Base-by-base conservation (phyloP, 2,797 vertebrate genomes). In the Coregonus sp. region DNA sequence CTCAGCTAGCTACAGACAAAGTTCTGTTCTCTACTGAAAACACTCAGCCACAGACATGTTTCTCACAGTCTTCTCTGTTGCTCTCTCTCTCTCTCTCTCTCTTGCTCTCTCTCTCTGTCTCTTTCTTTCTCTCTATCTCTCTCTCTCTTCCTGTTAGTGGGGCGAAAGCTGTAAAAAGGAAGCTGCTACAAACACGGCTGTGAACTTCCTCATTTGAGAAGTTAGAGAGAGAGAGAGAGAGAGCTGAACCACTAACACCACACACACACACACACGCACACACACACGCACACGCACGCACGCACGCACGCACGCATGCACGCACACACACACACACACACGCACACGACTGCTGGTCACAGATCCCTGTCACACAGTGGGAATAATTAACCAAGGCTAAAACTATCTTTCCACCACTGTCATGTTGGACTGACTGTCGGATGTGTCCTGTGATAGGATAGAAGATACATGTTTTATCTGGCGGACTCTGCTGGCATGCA, bases 131-230 rank as follows among this genome's bases (percentile, higher is more conserved):
- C 86, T 88, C 81, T 86, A 88, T 85, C 86, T 79, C 82, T 74
- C 81, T 80, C 75, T 89, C 86, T 89, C 87, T 91, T 93, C 87
- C 85, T 89, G 86, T 90, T 89, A 82, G 80, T 83, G 74, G 81
- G 85, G 85, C 20, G 83, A 90, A 91, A 90, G 88, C 91, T 91
- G 87, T 86, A 88, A 91, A 85, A 93, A 95, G 93, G 94, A 95
- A 94, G 92, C 91, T 84, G 88, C 89, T 72, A 86, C 88, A 86
- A 87, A 86, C 86, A 90, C 83, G 40, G 80, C 79, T 81, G 72
- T 92, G 87, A 92, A 95, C 94, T 95, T 94, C 94, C 94, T 94
- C 92, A 94, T 95, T 94, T 86, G 80, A 85, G 54, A 85, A 86
- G 86, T 82, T 75, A 66, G 14, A 54, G 15, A 54, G 52, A 54